Percentiles rank a stretch among this genome's conserved stretches.
phyloP scores from a whole-genome alignment of 2,797 vertebrate genomes.

The Mus minutoides region DNA sequence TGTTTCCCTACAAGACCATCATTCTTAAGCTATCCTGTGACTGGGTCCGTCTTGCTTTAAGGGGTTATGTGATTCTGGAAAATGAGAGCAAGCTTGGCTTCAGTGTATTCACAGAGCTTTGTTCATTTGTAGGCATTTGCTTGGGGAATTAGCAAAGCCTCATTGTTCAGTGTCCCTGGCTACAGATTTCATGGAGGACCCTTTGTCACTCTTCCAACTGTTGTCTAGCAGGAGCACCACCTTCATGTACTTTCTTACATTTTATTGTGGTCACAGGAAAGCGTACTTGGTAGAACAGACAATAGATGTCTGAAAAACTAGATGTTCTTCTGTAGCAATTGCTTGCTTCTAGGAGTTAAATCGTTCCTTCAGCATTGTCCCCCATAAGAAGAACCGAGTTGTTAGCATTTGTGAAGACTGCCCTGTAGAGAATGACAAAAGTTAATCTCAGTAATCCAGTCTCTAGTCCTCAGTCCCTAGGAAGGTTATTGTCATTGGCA shows the following conservation, averaged over 20 bases:
- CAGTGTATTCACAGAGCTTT: constrained; percentile 58
- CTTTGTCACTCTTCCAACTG: constrained; percentile 72
- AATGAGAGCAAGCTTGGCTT: constrained; percentile 72
- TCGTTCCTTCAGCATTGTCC: constrained; percentile 66
- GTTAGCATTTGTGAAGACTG: constrained; percentile 46
- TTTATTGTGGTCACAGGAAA: constrained; percentile 58
- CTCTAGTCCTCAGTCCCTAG: constrained; percentile 71
- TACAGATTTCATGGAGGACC: constrained; percentile 76
- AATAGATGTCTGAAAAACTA: not conserved
- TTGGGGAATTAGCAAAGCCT: constrained; percentile 70
- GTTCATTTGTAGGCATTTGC: constrained; percentile 75
- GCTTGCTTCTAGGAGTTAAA: constrained; percentile 68
- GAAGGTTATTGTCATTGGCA: constrained; percentile 74
- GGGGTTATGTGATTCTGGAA: constrained; percentile 73
- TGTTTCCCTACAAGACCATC: constrained; percentile 28
- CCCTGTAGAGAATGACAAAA: constrained; percentile 42
- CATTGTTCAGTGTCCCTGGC: constrained; percentile 67
- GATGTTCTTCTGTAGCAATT: not conserved
- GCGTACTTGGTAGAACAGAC: constrained; percentile 1
- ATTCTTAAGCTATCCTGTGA: constrained; percentile 54
- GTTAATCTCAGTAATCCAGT: constrained; percentile 69
- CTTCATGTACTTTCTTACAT: constrained; percentile 41
- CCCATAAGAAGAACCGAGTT: constrained; percentile 62
- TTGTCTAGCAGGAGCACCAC: constrained; percentile 49
- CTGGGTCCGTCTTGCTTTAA: constrained; percentile 79